A percentile compares a stretch with the other conserved stretches of the same genome.
phyloP scores from a whole-genome alignment of 2,797 vertebrate genomes.

The Lagodon rhomboides region DNA sequence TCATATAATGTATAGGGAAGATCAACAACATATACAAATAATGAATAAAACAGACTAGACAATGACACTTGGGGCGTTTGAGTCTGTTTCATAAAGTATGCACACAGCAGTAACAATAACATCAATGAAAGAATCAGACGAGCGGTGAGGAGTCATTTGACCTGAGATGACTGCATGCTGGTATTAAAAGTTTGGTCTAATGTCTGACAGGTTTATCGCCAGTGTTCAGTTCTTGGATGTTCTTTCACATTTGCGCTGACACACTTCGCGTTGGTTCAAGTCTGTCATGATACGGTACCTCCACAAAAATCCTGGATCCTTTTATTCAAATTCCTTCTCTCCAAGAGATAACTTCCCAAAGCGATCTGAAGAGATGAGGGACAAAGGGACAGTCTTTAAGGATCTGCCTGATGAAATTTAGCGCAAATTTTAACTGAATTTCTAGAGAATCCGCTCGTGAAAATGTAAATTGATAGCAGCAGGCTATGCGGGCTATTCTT shows the following conservation, averaged over 20 bases:
- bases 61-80: neutral
- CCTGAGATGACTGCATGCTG: neutral
- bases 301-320: neutral
- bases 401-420: neutral
- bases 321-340: neutral
- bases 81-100: slow-evolving; percentile 38
- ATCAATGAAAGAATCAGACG: slow-evolving; percentile 2
- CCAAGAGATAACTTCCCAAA: neutral
- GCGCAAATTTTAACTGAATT: no score
- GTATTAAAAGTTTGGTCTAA: neutral
- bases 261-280: neutral
- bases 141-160: neutral
- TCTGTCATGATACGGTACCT: neutral
- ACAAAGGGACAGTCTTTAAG: neutral
- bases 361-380: neutral
- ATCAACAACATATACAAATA: slow-evolving; percentile 25
- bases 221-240: neutral
- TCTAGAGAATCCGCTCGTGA: neutral
- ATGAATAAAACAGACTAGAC: slow-evolving; percentile 33
- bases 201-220: neutral
- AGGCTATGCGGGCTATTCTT: no score
- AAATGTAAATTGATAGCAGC: neutral
- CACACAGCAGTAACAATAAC: slow-evolving; percentile 38
- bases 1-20: slow-evolving; percentile 18
- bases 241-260: neutral